Conservation (phyloP, 1,140 invertebrate species). For the Drosophila yakuba region DNA sequence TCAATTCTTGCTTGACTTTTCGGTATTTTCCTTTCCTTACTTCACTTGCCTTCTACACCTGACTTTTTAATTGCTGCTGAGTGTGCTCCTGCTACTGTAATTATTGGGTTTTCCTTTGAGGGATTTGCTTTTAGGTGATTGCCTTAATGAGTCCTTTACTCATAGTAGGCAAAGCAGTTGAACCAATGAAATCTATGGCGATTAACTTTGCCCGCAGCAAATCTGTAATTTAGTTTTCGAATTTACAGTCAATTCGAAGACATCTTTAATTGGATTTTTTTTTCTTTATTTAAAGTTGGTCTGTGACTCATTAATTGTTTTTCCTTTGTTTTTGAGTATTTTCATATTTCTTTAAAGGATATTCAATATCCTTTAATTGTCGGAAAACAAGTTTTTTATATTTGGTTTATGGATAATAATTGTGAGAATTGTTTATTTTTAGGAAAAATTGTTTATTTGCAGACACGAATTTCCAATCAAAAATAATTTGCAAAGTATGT, state of each 20-base stretch:
- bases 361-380: no score
- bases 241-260: neutral
- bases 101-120: slow-evolving; percentile 29
- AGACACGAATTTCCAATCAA: no score
- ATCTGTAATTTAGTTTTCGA: neutral
- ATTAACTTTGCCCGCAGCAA: neutral
- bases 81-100: slow-evolving; percentile 20
- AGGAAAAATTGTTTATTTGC: no score
- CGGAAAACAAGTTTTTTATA: no score
- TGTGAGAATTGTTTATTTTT: no score
- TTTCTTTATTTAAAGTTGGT: neutral
- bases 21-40: neutral
- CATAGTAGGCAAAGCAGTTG: neutral
- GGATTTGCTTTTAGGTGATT: slow-evolving; percentile 24
- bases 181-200: neutral
- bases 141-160: slow-evolving; percentile 6
- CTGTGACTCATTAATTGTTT: no score
- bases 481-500: no score
- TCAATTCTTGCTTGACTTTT: slow-evolving; percentile 18
- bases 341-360: no score
- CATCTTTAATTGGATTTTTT: neutral
- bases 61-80: slow-evolving; percentile 26
- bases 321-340: no score
- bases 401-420: no score
- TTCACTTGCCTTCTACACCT: neutral